These are phyloP conservation scores for Scelioninae gen. 1 DNA, from an alignment of 2,888 invertebrate species.

Conservation along the genomic window DNA sequence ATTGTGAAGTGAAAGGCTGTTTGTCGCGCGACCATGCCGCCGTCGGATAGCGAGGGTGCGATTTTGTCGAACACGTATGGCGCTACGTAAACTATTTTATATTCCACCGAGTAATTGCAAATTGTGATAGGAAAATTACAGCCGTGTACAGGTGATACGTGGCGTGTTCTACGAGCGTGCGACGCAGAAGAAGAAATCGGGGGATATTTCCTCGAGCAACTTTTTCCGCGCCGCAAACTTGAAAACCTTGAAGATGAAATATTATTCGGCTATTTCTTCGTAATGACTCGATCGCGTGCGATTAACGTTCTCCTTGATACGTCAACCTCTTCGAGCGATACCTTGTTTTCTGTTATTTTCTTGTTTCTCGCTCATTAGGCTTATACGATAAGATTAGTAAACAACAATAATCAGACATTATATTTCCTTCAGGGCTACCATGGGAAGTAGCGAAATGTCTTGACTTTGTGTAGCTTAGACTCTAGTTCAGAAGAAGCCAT, in stretches of 20 bases:
- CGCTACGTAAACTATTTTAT: background rate
- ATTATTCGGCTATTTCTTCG: slow-evolving; percentile 77
- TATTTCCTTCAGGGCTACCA: slow-evolving; percentile 35
- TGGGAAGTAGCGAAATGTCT: slow-evolving; percentile 43
- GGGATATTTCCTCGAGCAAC: slow-evolving; percentile 50
- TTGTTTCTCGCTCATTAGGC: slow-evolving; percentile 53
- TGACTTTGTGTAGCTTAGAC: background rate
- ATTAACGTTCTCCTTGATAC: slow-evolving; percentile 77
- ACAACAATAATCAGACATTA: slow-evolving; percentile 41
- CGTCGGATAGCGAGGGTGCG: slow-evolving; percentile 31
- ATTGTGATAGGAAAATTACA: slow-evolving; percentile 22
- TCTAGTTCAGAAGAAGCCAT: no score
- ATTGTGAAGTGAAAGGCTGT: slow-evolving; percentile 34
- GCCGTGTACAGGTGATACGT: slow-evolving; percentile 11
- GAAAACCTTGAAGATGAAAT: slow-evolving; percentile 74
- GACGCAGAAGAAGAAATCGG: slow-evolving; percentile 42
- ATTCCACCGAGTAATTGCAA: background rate
- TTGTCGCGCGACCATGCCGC: slow-evolving; percentile 16
- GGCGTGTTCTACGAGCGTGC: background rate
- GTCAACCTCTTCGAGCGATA: slow-evolving; percentile 69
- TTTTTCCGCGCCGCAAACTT: slow-evolving; percentile 57
- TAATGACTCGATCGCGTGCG: slow-evolving; percentile 81
- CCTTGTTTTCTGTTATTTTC: slow-evolving; percentile 68
- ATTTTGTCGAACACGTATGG: background rate
- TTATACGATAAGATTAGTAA: slow-evolving; percentile 64